Conservation (phyloP, 2,888 invertebrate genomes). For the Pollenia angustigena region DNA sequence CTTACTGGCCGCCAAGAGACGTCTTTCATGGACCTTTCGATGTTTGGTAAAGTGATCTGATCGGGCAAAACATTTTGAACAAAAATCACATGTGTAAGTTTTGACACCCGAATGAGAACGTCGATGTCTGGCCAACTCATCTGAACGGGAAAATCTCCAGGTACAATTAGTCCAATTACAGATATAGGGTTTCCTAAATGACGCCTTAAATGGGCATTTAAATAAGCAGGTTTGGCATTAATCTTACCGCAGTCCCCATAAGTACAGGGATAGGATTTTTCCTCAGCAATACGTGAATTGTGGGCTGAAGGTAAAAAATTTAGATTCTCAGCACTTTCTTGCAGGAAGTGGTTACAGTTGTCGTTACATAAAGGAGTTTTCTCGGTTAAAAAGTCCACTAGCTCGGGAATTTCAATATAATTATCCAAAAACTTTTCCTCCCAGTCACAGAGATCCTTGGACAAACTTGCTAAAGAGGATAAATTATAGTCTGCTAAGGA, state of each 20-base stretch:
- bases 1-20: constrained; percentile 82
- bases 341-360: constrained; percentile 85
- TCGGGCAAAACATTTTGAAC: constrained; percentile 94
- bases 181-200: constrained; percentile 91
- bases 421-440: constrained; percentile 82
- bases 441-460: constrained; percentile 80
- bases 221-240: constrained; percentile 95
- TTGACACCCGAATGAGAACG: constrained; percentile 98
- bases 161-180: constrained; percentile 92
- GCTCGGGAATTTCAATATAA: constrained; percentile 82
- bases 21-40: constrained; percentile 91
- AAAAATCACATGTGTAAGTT: constrained; percentile 95
- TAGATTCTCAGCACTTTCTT: constrained; percentile 84
- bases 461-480: constrained; percentile 17
- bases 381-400: constrained; percentile 84
- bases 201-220: constrained; percentile 93
- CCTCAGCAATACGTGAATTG: neutral
- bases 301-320: constrained; percentile 73
- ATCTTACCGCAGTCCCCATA: constrained; percentile 90
- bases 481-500: constrained; percentile 21
- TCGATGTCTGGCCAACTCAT: constrained; percentile 95
- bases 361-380: constrained; percentile 86
- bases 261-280: constrained; percentile 88
- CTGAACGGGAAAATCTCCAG: constrained; percentile 97
- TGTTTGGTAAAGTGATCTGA: constrained; percentile 98